These are phyloP conservation scores for Ceyx margarethae DNA, from an alignment of 2,113 vertebrate species.

Conservation along the genomic window DNA sequence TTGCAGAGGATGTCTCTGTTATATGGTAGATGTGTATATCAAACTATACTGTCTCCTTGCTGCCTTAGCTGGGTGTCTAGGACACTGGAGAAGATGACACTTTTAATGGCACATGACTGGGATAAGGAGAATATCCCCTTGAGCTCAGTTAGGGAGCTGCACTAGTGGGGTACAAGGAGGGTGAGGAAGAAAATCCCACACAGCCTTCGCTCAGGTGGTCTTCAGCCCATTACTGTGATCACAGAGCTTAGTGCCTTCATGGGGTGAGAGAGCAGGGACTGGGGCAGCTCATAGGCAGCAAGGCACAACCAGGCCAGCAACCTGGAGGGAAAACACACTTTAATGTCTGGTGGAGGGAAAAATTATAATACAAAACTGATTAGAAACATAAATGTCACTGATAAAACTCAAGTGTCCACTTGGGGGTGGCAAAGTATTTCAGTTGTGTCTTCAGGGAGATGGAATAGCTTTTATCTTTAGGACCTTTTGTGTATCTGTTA, in stretches of 20 bases:
- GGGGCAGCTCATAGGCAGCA: background rate
- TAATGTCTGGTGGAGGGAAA: background rate
- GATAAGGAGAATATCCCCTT: background rate
- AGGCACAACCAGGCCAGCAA: accelerated
- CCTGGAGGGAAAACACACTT: background rate
- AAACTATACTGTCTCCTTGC: no score
- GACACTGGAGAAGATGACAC: accelerated
- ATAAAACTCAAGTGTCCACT: constrained; percentile 52
- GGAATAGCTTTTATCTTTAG: background rate
- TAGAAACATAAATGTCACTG: background rate
- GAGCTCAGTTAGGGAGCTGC: background rate
- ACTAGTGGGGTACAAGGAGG: background rate
- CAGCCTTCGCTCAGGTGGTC: background rate
- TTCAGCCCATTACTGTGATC: accelerated
- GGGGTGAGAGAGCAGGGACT: background rate
- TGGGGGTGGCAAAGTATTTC: constrained; percentile 71
- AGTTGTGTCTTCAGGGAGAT: constrained; percentile 34
- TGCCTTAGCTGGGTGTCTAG: background rate
- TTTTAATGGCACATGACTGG: background rate
- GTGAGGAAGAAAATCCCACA: background rate
- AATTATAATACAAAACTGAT: background rate
- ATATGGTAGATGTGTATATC: no score
- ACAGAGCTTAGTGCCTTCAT: accelerated
- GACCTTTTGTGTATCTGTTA: background rate
- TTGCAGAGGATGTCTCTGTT: background rate